Evolutionary conservation across 1,140 invertebrate species (phyloP).

Genomic region (Drosophila equinoxialis): DNA sequence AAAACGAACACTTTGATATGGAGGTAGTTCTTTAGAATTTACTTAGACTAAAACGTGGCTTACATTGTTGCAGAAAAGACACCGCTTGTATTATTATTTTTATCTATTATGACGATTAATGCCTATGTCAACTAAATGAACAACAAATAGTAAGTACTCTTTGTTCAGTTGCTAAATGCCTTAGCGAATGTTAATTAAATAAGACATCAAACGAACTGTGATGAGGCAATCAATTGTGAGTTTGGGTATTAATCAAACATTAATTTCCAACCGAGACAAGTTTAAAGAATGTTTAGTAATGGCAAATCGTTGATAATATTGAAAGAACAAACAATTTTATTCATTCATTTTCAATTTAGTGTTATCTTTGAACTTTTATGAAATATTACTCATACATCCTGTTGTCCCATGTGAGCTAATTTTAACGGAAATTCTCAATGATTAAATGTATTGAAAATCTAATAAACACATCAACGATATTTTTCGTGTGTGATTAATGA

Average conservation of each 20-base stretch:
- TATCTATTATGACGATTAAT: conserved; percentile 7
- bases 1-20: conserved; percentile 24
- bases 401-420: conserved; percentile 24
- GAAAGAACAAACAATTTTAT: background rate
- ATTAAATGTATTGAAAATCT: conserved; percentile 1
- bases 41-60: conserved; percentile 19
- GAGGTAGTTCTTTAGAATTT: conserved; percentile 49
- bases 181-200: conserved; percentile 49
- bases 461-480: background rate
- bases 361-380: background rate
- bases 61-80: conserved; percentile 24
- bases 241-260: conserved; percentile 5
- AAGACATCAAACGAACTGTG: conserved; percentile 31
- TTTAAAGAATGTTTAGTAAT: background rate
- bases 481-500: background rate
- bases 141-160: conserved; percentile 40
- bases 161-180: conserved; percentile 46
- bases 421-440: background rate
- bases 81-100: conserved; percentile 22
- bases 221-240: conserved; percentile 44
- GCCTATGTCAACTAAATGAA: conserved; percentile 18
- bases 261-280: background rate
- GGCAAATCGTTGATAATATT: background rate
- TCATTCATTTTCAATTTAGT: background rate
- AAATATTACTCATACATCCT: conserved; percentile 42